Base-by-base conservation (phyloP, 2,797 vertebrate species). In the Meda fulgida region DNA sequence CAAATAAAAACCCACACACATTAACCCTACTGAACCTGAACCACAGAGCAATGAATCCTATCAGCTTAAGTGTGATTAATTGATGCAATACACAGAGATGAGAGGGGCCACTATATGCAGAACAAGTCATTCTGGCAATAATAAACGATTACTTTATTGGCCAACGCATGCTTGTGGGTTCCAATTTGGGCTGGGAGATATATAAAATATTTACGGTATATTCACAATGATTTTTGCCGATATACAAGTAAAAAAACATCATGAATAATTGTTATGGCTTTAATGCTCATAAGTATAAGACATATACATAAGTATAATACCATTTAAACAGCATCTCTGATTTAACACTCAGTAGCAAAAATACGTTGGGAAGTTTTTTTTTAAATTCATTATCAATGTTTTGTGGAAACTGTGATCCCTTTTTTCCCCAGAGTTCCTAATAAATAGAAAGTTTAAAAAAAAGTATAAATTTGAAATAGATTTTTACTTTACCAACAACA, bases 1-100 rank as follows among this genome's bases (percentile, higher is more conserved):
- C 79, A 40, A 79, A 75, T 46, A 78, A 81, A 75, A 86, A 2
- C 84, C 48, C 67, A 82, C 13, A 76, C 31, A 65, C 53, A 82
- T 78, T 81, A 70, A 53, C 63, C 71, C 43, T 65, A 78, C 38
- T 29, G 60, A 65, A 76, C 71, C 26, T 72, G 51, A 76, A 86
- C 58, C 36, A 21, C 8, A 85, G 21, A 60, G 69, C 75, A 55
- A 75, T 76, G 67, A 81, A 82, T 83, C 31, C 40, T 51, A 81
- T 66, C 73, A 63, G 31, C 67, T 11, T 46, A 67, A 77, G 38
- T 36, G 40, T 80, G 81, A 84, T 75, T 76, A 69, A 53, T 60
- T 60, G 63, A 79, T 84, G 63, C 34, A 73, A 23, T 65, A 66
- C 76, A 65, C 38, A 72, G 40, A 58, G 40, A 72, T 72, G 66